Conservation (phyloP, 2,797 vertebrate genomes). For the Argyrosomus regius region DNA sequence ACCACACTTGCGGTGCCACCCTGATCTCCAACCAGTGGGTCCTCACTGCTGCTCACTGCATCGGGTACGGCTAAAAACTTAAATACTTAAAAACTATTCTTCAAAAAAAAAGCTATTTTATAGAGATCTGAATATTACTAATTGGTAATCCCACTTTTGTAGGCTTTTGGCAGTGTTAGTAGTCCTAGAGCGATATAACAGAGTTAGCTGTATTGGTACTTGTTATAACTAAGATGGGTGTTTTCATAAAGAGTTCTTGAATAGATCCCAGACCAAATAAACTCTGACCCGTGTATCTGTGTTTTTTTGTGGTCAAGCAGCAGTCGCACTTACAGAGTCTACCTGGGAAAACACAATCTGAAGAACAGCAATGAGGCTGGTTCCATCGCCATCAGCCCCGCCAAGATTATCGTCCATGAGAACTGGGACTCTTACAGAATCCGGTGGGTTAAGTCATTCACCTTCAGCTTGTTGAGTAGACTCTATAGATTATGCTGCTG, state of each 20-base stretch:
- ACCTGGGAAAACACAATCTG: slow-evolving; percentile 89
- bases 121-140: neutral
- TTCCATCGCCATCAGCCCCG: slow-evolving; percentile 80
- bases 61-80: slow-evolving; percentile 79
- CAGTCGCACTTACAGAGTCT: slow-evolving; percentile 86
- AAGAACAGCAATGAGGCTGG: slow-evolving; percentile 67
- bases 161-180: neutral
- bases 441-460: slow-evolving; percentile 66
- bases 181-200: too few species aligned
- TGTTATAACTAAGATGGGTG: neutral
- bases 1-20: slow-evolving; percentile 90
- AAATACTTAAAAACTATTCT: neutral
- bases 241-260: neutral
- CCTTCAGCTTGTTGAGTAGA: neutral
- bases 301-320: slow-evolving; percentile 68
- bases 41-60: slow-evolving; percentile 93
- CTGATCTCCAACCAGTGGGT: slow-evolving; percentile 90
- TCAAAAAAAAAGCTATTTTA: neutral
- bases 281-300: slow-evolving; percentile 24
- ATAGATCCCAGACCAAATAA: neutral
- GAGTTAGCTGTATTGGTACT: too few species aligned
- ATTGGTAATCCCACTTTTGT: neutral
- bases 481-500: neutral
- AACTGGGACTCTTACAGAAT: slow-evolving; percentile 87
- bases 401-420: slow-evolving; percentile 85